A percentile compares a stretch with the other conserved stretches of the same genome.
Evolutionary conservation across 2,797 vertebrate species (phyloP).

Genomic region (Rhynchonycteris naso): DNA sequence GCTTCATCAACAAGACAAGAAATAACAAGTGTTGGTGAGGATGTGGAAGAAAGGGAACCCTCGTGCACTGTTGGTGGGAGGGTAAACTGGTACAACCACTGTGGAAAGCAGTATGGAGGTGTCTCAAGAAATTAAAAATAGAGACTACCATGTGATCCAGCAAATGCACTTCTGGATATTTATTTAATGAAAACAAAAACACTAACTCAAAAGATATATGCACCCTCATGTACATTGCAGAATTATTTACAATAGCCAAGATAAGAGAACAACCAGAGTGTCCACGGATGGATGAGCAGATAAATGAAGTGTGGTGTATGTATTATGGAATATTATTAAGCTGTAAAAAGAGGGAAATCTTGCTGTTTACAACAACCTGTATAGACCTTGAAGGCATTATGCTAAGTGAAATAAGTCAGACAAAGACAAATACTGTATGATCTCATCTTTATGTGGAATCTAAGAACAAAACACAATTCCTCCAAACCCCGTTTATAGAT

Average conservation of each 20-base stretch:
- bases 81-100: not conserved
- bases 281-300: not conserved
- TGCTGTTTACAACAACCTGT: not conserved
- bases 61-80: not conserved
- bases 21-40: not conserved
- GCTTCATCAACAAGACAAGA: not conserved
- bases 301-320: not conserved
- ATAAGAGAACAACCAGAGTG: not conserved
- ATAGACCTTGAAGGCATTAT: not conserved
- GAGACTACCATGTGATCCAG: not conserved
- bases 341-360: not conserved
- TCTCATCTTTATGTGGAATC: not conserved
- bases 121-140: not conserved
- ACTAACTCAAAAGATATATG: not conserved
- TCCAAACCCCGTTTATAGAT: not conserved
- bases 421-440: not conserved
- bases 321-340: not conserved
- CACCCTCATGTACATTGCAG: not conserved
- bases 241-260: not conserved
- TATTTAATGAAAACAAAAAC: not conserved
- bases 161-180: not conserved
- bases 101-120: not conserved
- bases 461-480: not conserved
- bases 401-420: not conserved
- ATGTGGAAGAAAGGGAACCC: not conserved